Base-by-base conservation (phyloP, 2,113 vertebrate species). In the Serilophus lunatus region DNA sequence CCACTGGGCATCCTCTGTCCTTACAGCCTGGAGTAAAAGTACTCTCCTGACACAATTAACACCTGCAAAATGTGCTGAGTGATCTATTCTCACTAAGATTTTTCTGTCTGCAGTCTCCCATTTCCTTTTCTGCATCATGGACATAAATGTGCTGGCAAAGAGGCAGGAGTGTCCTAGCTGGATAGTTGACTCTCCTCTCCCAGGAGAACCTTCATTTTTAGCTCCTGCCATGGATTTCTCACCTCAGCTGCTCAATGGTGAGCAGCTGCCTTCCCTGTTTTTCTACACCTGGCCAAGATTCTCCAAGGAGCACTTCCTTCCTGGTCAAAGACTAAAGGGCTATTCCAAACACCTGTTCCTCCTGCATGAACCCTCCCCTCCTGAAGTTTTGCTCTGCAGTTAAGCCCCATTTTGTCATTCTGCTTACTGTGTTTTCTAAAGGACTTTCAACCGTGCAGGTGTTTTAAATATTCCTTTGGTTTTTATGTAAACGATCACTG, bases 181-280 rank as follows among this genome's bases (percentile, higher is more conserved):
- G 63, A 76, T 19, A 38, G 17, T 76, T 66, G 70, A 45, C 85
- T 66, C 26, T 35, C 14, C 26, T 59, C 13, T 90, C 63, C 56
- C 59, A 36, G 26, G 29, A 74, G 50, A 79, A 12, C 4, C 13
- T 12, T 63, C 20, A 45, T 54, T 88, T 93, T 92, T 75, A 88
- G 35, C 26, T 86, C 71, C 44, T 54, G 29, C 63, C 18, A 8
- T 42, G 18, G 9, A 8, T 86, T 94, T 90, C 54, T 91, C 47
- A 77, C 63, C 50, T 93, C 50, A 63, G 90, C 47, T 77, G 82
- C 63, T 83, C 28, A 72, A 82, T 59, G 16, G 24, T 44, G 51
- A 96, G 71, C 78, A 92, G 75, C 89, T 95, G 87, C 35, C 51
- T 96, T 88, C 40, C 72, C 7, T 85, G 18, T 71, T 77, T 86